Evolutionary conservation across 2,113 vertebrate genomes (phyloP), one percentile per base, ranked within the genome.

Genomic region (Bothrops jararaca): DNA sequence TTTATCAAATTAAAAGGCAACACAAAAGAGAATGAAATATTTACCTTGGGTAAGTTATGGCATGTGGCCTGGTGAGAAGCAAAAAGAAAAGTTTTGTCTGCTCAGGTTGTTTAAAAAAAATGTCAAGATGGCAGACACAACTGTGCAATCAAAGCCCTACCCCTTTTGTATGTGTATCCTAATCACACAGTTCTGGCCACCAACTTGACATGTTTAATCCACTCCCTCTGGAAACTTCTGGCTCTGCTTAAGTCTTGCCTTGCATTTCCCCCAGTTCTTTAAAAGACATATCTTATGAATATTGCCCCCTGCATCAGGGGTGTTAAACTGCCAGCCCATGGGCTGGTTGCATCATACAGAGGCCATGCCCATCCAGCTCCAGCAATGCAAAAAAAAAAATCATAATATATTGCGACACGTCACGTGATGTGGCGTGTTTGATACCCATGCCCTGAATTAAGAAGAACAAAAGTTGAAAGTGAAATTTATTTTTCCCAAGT

Each of bases 401-500:
- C 45, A 48, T 6, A 1, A 48, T 48, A 48, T 48, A 5, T 48
- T 6, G 45, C 45, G 5, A 48, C 45, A 48, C 45, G 45, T 48
- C 45, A 48, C 5, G 45, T 48, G 45, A 48, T 6, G 45, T 48
- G 45, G 5, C 45, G 5, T 48, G 6, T 48, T 48, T 48, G 45
- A 48, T 1, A 48, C 45, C 45, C 45, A 48, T 48, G 45, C 45
- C 45, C 45, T 85, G 88, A 92, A 95, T 96, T 92, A 95, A 95
- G 64, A 95, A 91, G 85, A 94, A 86, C 60, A 87, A 34, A 39
- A 57, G 54, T 80, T 18, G 80, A 88, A 90, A 11, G 92, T 23
- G 91, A 94, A 94, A 89, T 92, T 11, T 85, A 1, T 95, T 97
- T 96, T 90, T 90, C 56, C 93, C 88, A 93, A 97, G 92, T 64